Evolutionary conservation across 2,888 invertebrate genomes (phyloP).

Genomic region (Apodemia duryi): DNA sequence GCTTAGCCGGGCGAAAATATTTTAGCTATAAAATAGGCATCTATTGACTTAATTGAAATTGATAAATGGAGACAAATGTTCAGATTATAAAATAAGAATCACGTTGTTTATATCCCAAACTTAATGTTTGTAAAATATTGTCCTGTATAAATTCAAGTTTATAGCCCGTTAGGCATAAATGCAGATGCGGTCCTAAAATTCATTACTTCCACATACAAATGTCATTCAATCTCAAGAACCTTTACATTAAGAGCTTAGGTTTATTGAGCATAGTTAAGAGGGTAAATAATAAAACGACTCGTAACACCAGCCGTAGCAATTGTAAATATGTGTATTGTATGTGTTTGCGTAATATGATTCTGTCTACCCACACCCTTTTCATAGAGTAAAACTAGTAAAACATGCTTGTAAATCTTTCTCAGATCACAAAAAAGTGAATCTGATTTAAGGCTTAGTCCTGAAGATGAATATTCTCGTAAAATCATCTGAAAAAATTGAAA

Average conservation of each 20-base stretch:
- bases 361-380: no score
- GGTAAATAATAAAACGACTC: slow-evolving; percentile 4
- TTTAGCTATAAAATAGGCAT: no score
- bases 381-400: no score
- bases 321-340: not conserved
- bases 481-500: no score
- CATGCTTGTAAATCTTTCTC: no score
- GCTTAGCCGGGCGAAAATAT: no score
- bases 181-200: slow-evolving; percentile 9
- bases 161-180: slow-evolving; percentile 2
- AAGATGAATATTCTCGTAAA: no score
- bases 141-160: not conserved
- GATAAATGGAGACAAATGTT: no score
- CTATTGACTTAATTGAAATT: no score
- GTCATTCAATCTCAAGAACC: slow-evolving; percentile 1
- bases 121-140: slow-evolving; percentile 1
- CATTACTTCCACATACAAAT: not conserved
- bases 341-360: no score
- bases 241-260: not conserved
- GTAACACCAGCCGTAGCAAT: not conserved
- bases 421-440: no score
- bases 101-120: not conserved
- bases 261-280: slow-evolving; percentile 3
- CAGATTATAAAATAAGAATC: not conserved
- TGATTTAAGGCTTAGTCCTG: no score